phyloP scores from a whole-genome alignment of 2,113 vertebrate species.

The Rafetus swinhoei region DNA sequence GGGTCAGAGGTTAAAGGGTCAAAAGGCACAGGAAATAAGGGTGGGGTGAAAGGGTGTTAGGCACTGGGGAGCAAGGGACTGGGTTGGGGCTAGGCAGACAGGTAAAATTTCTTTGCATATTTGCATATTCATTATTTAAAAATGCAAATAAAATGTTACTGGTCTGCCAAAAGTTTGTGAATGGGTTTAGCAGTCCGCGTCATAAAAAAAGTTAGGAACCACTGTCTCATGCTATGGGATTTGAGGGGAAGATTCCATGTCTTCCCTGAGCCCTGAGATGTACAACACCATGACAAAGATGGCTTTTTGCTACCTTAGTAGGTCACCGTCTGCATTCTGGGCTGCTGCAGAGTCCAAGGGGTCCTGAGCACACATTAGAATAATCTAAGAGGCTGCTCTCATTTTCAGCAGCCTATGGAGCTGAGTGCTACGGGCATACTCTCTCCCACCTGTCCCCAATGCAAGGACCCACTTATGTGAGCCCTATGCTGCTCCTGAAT shows the following conservation, averaged over 20 bases:
- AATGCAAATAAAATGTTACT: too few species aligned
- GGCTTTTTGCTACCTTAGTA: neutral
- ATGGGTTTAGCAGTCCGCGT: too few species aligned
- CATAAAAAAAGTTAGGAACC: too few species aligned
- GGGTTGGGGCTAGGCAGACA: too few species aligned
- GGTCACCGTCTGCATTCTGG: neutral
- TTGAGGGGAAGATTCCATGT: neutral
- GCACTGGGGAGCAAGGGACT: too few species aligned
- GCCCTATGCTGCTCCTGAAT: neutral
- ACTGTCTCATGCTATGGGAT: too few species aligned
- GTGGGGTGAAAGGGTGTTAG: too few species aligned
- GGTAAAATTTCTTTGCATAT: too few species aligned
- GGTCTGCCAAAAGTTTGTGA: too few species aligned
- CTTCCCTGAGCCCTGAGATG: neutral
- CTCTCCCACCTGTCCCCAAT: neutral
- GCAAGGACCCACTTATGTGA: neutral
- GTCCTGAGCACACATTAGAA: neutral
- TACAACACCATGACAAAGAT: neutral
- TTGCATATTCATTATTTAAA: too few species aligned
- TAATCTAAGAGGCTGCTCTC: neutral
- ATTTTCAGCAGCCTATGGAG: neutral
- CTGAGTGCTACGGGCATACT: neutral
- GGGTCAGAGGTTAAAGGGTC: too few species aligned
- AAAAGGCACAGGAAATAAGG: too few species aligned
- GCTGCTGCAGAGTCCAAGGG: neutral